These are phyloP conservation scores for Meliscaeva auricollis DNA, from an alignment of 2,888 invertebrate species.

Conservation along the genomic window DNA sequence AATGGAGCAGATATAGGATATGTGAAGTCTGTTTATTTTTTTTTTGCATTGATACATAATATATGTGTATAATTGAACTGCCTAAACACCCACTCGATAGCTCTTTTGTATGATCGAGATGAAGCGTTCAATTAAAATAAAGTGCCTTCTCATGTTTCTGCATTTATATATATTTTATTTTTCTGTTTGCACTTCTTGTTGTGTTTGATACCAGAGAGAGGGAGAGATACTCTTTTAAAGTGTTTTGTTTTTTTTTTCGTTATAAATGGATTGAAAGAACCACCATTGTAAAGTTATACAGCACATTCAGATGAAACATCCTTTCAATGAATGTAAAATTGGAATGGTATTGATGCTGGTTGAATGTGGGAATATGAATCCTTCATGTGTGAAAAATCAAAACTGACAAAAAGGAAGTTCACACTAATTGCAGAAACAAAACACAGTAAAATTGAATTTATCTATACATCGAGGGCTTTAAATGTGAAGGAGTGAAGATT, in stretches of 20 bases:
- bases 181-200: constrained; percentile 1
- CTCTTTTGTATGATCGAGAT: constrained; percentile 65
- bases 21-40: neutral
- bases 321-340: neutral
- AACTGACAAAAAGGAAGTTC: no score
- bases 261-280: constrained; percentile 25
- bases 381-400: no score
- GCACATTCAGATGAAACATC: neutral
- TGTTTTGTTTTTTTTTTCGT: neutral
- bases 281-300: constrained; percentile 7
- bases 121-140: constrained; percentile 73
- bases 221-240: neutral
- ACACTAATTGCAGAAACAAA: no score
- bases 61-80: constrained; percentile 46
- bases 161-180: constrained; percentile 36
- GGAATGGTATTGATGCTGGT: neutral
- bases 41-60: neutral
- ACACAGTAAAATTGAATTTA: no score
- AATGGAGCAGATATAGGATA: neutral
- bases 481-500: no score
- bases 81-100: constrained; percentile 66
- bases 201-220: constrained; percentile 1
- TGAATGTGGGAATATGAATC: no score
- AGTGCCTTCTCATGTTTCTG: constrained; percentile 75
- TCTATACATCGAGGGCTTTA: no score